A percentile compares a stretch with the other conserved stretches of the same genome.
Evolutionary conservation across 2,888 invertebrate species (phyloP).

Genomic region (Netelia fuscicornis): DNA sequence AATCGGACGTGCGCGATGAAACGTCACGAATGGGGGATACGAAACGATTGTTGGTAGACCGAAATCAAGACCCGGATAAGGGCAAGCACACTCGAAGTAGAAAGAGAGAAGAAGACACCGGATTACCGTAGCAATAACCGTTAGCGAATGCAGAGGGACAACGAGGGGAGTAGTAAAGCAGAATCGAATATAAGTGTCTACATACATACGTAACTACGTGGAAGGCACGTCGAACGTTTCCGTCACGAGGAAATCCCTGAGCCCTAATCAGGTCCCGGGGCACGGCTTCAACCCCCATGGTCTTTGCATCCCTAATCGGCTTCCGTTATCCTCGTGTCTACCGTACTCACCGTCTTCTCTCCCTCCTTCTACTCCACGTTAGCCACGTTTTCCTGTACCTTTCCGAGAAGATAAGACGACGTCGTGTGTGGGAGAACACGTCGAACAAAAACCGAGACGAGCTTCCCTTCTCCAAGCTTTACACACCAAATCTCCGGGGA

Average conservation of each 20-base stretch:
- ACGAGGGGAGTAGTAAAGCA: neutral
- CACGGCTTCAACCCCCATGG: constrained; percentile 55
- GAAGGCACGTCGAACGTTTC: constrained; percentile 51
- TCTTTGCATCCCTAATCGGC: constrained; percentile 58
- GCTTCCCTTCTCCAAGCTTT: neutral
- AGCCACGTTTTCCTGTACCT: constrained; percentile 2
- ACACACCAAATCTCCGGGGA: neutral
- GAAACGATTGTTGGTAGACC: neutral
- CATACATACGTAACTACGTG: neutral
- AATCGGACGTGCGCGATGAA: constrained; percentile 43
- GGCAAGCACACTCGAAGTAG: no score
- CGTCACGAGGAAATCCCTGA: constrained; percentile 44
- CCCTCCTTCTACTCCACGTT: neutral
- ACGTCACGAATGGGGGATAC: neutral
- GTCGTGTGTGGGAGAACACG: neutral
- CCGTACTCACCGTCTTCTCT: neutral
- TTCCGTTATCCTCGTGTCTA: constrained; percentile 44
- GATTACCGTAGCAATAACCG: constrained; percentile 31
- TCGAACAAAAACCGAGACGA: neutral
- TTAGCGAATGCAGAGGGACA: constrained; percentile 24
- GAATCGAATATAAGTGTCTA: neutral
- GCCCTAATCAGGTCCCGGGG: constrained; percentile 53
- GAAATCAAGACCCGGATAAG: no score
- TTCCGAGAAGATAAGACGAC: constrained; percentile 41
- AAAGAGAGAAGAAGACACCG: constrained; percentile 3